phyloP scores from a whole-genome alignment of 2,888 invertebrate genomes.

The Drosophila borborema region DNA sequence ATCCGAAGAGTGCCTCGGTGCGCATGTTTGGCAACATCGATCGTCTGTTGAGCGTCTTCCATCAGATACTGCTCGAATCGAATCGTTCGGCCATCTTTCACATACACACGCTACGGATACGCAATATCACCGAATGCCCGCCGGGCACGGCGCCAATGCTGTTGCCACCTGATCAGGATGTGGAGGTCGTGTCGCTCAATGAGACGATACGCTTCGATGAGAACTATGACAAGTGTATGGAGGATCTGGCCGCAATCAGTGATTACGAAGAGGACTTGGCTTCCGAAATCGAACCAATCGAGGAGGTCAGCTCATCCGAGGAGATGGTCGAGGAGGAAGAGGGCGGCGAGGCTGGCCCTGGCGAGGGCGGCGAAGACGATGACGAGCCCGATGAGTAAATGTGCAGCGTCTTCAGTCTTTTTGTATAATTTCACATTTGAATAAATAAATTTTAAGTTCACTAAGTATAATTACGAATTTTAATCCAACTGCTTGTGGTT shows the following conservation, averaged over 20 bases:
- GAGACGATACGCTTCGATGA: slow-evolving; percentile 79
- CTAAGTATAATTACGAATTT: not conserved
- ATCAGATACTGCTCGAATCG: slow-evolving; percentile 80
- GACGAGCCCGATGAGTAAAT: slow-evolving; percentile 49
- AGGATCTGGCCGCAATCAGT: slow-evolving; percentile 72
- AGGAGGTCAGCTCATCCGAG: slow-evolving; percentile 68
- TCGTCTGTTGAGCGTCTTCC: slow-evolving; percentile 77
- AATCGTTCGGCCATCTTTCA: slow-evolving; percentile 76
- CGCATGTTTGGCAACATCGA: slow-evolving; percentile 81
- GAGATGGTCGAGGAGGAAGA: slow-evolving; percentile 74
- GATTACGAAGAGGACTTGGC: slow-evolving; percentile 79
- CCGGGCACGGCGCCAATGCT: slow-evolving; percentile 65
- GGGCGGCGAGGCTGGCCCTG: slow-evolving; percentile 60
- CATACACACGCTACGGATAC: slow-evolving; percentile 71
- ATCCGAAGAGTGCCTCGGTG: slow-evolving; percentile 75
- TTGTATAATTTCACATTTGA: slow-evolving; percentile 3
- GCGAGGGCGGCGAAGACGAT: slow-evolving; percentile 53
- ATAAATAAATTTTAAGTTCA: slow-evolving; percentile 22
- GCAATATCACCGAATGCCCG: slow-evolving; percentile 68
- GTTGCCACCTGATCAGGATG: slow-evolving; percentile 62
- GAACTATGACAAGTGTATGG: slow-evolving; percentile 72
- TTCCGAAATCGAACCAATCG: slow-evolving; percentile 71
- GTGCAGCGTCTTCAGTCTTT: not conserved
- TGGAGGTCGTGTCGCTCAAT: slow-evolving; percentile 72
- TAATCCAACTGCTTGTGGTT: not conserved